phyloP scores from a whole-genome alignment of 2,797 vertebrate genomes.

The Ctenochaetus hawaiiensis region DNA sequence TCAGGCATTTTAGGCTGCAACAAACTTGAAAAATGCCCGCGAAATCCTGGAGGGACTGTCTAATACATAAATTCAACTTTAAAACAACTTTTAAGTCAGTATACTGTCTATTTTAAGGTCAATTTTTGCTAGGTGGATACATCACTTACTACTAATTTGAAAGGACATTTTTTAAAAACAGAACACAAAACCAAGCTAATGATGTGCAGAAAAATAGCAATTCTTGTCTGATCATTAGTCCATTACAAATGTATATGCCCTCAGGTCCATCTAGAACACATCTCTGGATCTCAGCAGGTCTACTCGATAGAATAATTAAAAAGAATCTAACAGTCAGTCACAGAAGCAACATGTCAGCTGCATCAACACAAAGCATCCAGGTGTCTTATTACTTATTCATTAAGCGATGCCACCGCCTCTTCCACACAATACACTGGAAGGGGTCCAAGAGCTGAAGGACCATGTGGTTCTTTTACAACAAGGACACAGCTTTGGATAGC shows the following conservation, averaged over 20 bases:
- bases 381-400: conserved; percentile 55
- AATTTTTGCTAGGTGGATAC: neutral
- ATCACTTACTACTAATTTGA: neutral
- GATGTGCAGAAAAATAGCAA: neutral
- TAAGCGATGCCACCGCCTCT: conserved; percentile 5
- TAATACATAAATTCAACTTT: too few relatives aligned
- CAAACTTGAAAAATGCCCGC: too few relatives aligned
- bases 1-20: too few relatives aligned
- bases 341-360: conserved; percentile 14
- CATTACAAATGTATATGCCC: neutral
- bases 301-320: neutral
- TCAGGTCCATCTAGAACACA: neutral
- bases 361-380: conserved; percentile 44
- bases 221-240: neutral
- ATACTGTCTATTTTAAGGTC: too few relatives aligned
- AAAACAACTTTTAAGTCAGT: too few relatives aligned
- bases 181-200: neutral
- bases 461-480: neutral
- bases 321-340: conserved; percentile 8
- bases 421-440: conserved; percentile 25
- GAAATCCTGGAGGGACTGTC: too few relatives aligned
- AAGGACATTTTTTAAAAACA: neutral
- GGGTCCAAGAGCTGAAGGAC: conserved; percentile 14
- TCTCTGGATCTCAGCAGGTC: conserved; percentile 1
- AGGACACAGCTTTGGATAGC: conserved; percentile 14